Conservation (phyloP, 2,797 vertebrate genomes). For the Coracias cyanogaster region DNA sequence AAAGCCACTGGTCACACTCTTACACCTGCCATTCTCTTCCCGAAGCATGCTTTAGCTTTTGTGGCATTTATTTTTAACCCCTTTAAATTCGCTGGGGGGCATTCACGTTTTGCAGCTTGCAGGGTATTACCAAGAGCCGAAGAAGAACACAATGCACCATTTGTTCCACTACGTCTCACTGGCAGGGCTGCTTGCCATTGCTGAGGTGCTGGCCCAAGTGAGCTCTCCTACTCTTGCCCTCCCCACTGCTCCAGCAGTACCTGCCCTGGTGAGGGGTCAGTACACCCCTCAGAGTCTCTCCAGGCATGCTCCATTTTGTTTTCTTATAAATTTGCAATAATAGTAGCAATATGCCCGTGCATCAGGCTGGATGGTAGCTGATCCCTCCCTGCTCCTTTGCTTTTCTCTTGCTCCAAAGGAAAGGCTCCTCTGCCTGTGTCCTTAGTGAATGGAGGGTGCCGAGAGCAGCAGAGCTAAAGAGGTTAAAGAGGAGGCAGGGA, state of each 20-base stretch:
- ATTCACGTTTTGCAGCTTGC: background rate
- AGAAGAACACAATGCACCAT: rapidly evolving
- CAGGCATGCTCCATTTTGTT: rapidly evolving
- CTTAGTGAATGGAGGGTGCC: background rate
- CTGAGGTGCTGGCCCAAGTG: background rate
- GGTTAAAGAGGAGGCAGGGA: background rate
- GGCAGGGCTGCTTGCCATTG: background rate
- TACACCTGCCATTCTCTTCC: background rate
- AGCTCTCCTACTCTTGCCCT: background rate
- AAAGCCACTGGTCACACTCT: background rate
- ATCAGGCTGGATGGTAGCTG: background rate
- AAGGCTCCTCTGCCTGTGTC: background rate
- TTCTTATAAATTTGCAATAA: background rate
- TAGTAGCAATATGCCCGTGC: rapidly evolving
- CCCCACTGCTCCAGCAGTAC: background rate
- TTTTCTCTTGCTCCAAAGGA: background rate
- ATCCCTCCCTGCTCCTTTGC: background rate
- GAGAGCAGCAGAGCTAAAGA: background rate
- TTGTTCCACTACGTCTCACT: background rate
- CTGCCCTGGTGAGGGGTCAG: background rate
- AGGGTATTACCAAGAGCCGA: background rate
- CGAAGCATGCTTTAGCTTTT: rapidly evolving
- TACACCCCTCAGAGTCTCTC: rapidly evolving
- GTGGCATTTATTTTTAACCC: background rate
- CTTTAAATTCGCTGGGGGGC: background rate